Base-by-base conservation (phyloP, 2,888 invertebrate species). In the Drosophila macrothrix region DNA sequence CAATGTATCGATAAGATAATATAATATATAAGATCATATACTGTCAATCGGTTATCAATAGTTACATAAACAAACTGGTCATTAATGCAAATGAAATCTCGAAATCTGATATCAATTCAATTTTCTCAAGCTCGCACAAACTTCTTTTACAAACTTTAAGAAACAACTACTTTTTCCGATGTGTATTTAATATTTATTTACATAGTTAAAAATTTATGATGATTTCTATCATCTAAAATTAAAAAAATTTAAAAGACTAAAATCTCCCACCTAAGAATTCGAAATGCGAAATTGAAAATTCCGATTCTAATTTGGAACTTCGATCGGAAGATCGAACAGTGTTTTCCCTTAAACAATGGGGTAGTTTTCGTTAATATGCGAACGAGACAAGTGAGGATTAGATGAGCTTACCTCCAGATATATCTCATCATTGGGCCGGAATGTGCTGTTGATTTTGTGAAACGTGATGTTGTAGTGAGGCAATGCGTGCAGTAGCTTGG, bases 401-500 rank as follows among this genome's bases (percentile, higher is more conserved):
- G 0, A 10, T 50, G 12, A 10, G 58, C 86, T 94, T 93, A 97
- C 97, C 96, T 98, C 98, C 86, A 97, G 95, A 94, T 99, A 99
- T 83, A 97, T 95, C 88, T 97, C 96, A 92, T 97, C 97, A 90
- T 96, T 95, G 56, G 98, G 98, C 91, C 97, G 96, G 94, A 98
- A 98, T 78, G 98, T 97, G 92, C 96, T 97, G 94, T 98, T 98
- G 94, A 98, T 97, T 89, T 95, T 95, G 93, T 97, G 97, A 91
- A 98, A 96, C 89, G 97, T 96, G 92, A 98, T 97, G 94, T 98
- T 98, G 93, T 98, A 95, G 94, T 98, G 98, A 78, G 98, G 98
- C 94, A 98, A 95, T 90, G 96, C 95, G 94, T 98, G 98, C 93
- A 98, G 96, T 94, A 97, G 95, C 94, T 96, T 95, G 92, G 98